These are phyloP conservation scores for Pocillopora grandis DNA, from an alignment of 92 coral and sea anemone genomes.

Conservation along the genomic window DNA sequence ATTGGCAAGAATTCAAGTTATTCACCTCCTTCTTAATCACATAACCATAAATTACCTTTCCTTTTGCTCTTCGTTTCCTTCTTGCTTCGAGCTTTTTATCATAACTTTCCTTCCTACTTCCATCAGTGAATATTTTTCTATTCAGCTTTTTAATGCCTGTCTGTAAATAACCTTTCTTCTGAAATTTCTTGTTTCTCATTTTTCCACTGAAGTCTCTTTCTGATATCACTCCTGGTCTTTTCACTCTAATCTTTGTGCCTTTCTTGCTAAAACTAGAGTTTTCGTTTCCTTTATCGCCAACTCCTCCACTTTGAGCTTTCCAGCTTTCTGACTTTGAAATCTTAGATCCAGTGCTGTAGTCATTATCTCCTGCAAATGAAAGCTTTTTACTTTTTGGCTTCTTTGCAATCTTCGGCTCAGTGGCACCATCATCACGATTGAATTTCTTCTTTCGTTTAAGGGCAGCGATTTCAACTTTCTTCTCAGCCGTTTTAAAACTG, in stretches of 20 bases:
- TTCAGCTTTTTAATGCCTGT: not conserved
- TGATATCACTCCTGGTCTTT: not conserved
- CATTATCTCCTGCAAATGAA: no score
- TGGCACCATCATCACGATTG: not conserved
- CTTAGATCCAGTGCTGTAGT: not conserved
- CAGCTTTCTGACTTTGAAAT: conserved; percentile 17
- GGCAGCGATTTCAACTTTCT: conserved; percentile 3
- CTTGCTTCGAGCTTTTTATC: conserved; percentile 87
- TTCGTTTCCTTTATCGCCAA: not conserved
- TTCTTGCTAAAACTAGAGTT: not conserved
- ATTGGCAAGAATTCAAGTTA: no score
- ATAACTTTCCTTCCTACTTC: conserved; percentile 32
- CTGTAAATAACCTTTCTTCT: not conserved
- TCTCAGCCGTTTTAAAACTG: not conserved
- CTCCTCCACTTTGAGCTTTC: not conserved
- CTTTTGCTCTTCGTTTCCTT: conserved; percentile 82
- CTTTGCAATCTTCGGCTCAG: not conserved
- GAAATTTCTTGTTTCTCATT: conserved; percentile 23
- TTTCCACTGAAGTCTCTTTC: not conserved
- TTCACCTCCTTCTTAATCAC: no score
- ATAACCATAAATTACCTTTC: conserved; percentile 56
- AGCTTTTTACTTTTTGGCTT: no score
- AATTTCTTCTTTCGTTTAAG: conserved; percentile 34
- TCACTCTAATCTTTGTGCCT: conserved; percentile 17
- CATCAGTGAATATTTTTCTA: conserved; percentile 2